Evolutionary conservation across 2,113 vertebrate species (phyloP), one percentile per base, ranked within the genome.

Genomic region (Willisornis vidua): DNA sequence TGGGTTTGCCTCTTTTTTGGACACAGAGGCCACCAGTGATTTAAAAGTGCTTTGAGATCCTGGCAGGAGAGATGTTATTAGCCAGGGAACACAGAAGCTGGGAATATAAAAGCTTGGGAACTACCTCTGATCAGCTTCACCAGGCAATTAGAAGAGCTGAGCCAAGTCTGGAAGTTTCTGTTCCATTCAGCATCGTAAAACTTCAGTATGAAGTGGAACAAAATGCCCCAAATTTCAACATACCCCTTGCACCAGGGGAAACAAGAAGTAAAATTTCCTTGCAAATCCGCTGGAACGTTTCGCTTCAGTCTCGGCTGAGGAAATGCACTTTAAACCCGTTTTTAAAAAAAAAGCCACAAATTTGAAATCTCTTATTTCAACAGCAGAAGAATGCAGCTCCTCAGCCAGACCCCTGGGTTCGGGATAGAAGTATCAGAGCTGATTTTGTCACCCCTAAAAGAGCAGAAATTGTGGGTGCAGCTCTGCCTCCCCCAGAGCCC

Each of bases 291-390:
- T 83, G 93, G 94, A 95, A 94, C 25, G n/a, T 71, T 94, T 58
- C 16, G 0, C 48, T 95, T 89, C 89, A n/a, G 37, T 93, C 89
- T 84, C 77, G 73, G 95, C 94, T 94, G 81, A 84, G 87, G 89
- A 89, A 94, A 95, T 85, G 90, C 91, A 92, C 94, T 95, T 96
- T 94, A 89, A 96, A 93, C 80, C n/a, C 48, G 33, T 80, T 13
- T 75, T 25, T 67, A 45, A 41, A 29, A 51, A 66, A 52, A 82
- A 76, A 7, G 12, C 7, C 9, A 13, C 10, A 41, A 51, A 70
- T 68, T 76, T 70, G 59, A 90, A 76, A 26, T 86, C 26, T 90
- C 90, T 92, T 71, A 74, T 97, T 97, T 94, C 95, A 65, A 65
- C 88, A 95, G 68, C 96, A 88, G 63, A 96, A 70, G 73, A 95